Evolutionary conservation across 2,113 vertebrate genomes (phyloP).

Genomic region (Gnathonemus longibarbis): DNA sequence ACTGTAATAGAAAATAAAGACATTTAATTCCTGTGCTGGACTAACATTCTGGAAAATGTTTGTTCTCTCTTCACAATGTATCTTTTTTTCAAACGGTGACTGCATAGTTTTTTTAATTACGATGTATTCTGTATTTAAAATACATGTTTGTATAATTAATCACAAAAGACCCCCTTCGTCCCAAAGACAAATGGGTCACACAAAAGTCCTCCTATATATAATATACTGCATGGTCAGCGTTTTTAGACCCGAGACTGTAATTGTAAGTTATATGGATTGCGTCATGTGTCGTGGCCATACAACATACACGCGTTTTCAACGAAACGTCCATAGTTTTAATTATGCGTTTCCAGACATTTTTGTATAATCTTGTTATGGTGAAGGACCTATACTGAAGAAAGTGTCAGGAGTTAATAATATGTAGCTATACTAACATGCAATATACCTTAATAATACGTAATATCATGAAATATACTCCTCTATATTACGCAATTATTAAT

Average conservation of each 20-base stretch:
- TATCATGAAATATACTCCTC: background rate
- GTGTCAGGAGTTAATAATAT: background rate
- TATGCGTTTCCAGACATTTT: background rate
- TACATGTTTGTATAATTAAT: background rate
- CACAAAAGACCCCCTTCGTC: background rate
- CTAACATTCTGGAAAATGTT: background rate
- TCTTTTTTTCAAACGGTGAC: background rate
- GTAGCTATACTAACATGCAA: background rate
- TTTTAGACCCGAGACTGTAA: background rate
- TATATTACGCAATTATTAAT: background rate
- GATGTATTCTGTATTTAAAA: background rate
- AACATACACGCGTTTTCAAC: background rate
- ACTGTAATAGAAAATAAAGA: conserved; percentile 61
- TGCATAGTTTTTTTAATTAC: background rate
- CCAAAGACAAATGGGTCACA: background rate
- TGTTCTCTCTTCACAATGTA: background rate
- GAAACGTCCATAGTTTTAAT: background rate
- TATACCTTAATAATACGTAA: background rate
- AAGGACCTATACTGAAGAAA: background rate
- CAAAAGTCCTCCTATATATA: background rate
- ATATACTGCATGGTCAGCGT: background rate
- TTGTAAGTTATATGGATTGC: background rate
- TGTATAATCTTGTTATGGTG: background rate
- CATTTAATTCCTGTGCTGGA: background rate
- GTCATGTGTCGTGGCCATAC: background rate